A percentile compares a stretch with the other conserved stretches of the same genome.
Conservation (phyloP, 1,140 invertebrate species). For the Theocolax elegans region DNA sequence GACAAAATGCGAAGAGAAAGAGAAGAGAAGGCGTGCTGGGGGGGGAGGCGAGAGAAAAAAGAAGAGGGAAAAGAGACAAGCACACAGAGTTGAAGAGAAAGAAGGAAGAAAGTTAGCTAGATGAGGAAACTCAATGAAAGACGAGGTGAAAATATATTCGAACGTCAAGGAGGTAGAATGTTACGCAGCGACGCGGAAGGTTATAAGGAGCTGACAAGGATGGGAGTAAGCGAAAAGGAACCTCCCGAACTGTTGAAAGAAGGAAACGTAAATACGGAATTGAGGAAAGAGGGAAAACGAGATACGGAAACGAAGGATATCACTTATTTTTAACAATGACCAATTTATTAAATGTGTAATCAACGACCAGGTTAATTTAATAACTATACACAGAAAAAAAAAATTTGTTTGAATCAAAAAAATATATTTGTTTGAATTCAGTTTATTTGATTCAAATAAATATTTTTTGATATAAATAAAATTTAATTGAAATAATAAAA, state of each 20-base stretch:
- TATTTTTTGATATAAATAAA: no score
- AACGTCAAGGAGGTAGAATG: neutral
- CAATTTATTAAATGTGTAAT: no score
- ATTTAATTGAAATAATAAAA: no score
- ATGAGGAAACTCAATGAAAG: neutral
- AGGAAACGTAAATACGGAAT: no score
- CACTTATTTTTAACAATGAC: constrained; percentile 15
- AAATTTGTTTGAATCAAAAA: no score
- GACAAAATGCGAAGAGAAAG: neutral
- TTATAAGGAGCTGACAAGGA: constrained; percentile 14
- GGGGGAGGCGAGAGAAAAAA: neutral
- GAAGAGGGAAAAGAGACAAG: neutral
- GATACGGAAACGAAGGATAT: neutral
- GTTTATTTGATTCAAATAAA: no score
- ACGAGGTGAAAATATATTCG: constrained; percentile 19
- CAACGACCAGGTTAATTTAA: no score
- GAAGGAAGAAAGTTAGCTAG: neutral
- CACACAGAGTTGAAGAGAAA: neutral
- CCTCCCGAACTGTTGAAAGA: no score
- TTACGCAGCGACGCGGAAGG: neutral
- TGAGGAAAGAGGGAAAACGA: neutral
- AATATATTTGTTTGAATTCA: no score
- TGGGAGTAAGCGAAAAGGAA: neutral
- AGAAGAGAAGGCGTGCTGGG: no score
- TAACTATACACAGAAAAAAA: no score